Conservation (phyloP, 2,888 invertebrate genomes). For the Heteromyza rotundicornis region DNA sequence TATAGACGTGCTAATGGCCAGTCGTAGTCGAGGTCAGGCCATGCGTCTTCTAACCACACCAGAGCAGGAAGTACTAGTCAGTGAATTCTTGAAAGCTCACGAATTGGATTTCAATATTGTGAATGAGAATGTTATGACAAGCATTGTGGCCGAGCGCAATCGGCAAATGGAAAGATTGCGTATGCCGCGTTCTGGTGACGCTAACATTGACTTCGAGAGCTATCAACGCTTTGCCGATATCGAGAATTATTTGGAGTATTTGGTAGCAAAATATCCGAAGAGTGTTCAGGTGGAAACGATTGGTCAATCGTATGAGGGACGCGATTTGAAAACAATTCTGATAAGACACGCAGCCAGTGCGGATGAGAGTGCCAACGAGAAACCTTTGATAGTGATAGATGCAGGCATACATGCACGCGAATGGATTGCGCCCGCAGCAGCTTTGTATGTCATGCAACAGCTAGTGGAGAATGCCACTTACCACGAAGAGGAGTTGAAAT, state of each 20-base stretch:
- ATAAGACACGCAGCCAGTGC: conserved; percentile 70
- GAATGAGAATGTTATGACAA: no score
- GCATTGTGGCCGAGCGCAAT: no score
- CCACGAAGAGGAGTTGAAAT: conserved; percentile 64
- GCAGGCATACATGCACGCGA: conserved; percentile 72
- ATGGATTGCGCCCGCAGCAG: conserved; percentile 71
- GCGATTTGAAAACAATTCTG: conserved; percentile 68
- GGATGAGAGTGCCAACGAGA: conserved; percentile 58
- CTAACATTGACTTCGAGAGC: conserved; percentile 44
- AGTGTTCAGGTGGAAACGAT: conserved; percentile 66
- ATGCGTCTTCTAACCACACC: conserved; percentile 27
- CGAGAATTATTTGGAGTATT: conserved; percentile 63
- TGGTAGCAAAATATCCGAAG: conserved; percentile 64
- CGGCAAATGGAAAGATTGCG: no score
- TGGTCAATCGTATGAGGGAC: conserved; percentile 68
- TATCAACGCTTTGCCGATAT: conserved; percentile 60
- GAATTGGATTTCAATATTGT: background rate
- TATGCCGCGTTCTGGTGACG: no score
- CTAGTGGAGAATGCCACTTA: conserved; percentile 64
- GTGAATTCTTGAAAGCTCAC: background rate
- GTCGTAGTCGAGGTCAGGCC: conserved; percentile 16
- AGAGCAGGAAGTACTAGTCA: background rate
- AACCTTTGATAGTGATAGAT: conserved; percentile 65
- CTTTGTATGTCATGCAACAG: conserved; percentile 68
- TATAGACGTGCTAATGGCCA: conserved; percentile 26